A percentile compares a stretch with the other conserved stretches of the same genome.
Conservation (phyloP, 37 sponge, comb jelly and placozoan species). For the Oscarella lobularis region DNA sequence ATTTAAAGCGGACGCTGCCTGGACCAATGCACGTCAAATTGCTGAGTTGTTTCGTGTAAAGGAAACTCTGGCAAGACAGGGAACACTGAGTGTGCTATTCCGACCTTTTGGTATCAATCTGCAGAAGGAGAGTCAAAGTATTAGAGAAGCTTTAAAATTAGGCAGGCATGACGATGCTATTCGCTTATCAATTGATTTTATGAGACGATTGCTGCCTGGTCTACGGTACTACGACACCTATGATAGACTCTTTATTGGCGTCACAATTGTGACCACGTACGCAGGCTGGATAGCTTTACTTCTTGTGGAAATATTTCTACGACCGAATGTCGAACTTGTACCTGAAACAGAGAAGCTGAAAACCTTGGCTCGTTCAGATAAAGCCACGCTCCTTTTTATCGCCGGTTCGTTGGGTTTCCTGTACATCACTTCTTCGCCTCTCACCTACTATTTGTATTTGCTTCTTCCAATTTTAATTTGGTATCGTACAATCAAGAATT, state of each 20-base stretch:
- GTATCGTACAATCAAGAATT: background rate
- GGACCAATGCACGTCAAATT: constrained; percentile 52
- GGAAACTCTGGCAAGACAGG: constrained; percentile 11
- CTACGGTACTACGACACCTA: constrained; percentile 61
- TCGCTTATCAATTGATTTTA: constrained; percentile 20
- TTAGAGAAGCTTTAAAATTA: constrained; percentile 3
- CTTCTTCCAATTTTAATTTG: background rate
- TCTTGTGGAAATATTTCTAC: constrained; percentile 9
- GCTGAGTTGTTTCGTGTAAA: constrained; percentile 52
- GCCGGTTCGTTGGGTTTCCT: too few species aligned
- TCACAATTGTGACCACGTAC: constrained; percentile 20
- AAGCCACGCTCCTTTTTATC: background rate
- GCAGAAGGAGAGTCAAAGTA: constrained; percentile 2
- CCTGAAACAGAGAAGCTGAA: too few species aligned
- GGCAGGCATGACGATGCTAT: constrained; percentile 31
- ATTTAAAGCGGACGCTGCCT: constrained; percentile 36
- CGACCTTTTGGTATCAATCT: constrained; percentile 28
- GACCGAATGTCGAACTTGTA: background rate
- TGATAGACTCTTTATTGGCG: constrained; percentile 35
- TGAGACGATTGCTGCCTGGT: constrained; percentile 24
- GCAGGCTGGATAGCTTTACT: constrained; percentile 55
- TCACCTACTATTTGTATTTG: constrained; percentile 45
- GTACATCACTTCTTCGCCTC: constrained; percentile 29
- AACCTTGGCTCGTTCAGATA: background rate
- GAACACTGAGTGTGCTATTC: constrained; percentile 30